These are phyloP conservation scores for Zoanthus solanderi DNA, from an alignment of 92 coral and sea anemone species.

Conservation along the genomic window DNA sequence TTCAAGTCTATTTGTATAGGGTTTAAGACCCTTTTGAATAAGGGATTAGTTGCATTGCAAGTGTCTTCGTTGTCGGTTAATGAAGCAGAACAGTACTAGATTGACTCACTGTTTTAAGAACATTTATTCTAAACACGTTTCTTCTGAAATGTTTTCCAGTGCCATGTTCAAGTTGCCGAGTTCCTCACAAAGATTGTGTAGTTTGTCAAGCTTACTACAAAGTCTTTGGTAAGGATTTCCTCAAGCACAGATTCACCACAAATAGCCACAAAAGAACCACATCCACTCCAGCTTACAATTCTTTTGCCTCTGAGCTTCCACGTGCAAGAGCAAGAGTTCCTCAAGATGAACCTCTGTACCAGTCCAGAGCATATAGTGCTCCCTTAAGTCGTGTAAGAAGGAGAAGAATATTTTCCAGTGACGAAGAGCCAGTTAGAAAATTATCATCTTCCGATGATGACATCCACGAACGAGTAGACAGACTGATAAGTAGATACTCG, in stretches of 20 bases:
- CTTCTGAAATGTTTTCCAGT: slow-evolving; percentile 49
- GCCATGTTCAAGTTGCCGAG: slow-evolving; percentile 90
- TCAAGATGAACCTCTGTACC: slow-evolving; percentile 80
- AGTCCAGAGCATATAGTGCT: slow-evolving; percentile 92
- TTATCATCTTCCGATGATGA: slow-evolving; percentile 71
- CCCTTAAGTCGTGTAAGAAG: slow-evolving; percentile 81
- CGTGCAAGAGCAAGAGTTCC: slow-evolving; percentile 72
- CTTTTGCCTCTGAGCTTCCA: slow-evolving; percentile 79
- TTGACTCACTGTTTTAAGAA: no score
- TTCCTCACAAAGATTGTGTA: slow-evolving; percentile 94
- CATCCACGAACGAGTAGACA: slow-evolving; percentile 83
- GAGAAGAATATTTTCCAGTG: slow-evolving; percentile 63
- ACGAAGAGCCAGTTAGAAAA: slow-evolving; percentile 61
- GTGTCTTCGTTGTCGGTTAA: no score
- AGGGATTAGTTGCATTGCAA: no score
- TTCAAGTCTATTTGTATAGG: no score
- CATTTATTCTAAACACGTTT: no score
- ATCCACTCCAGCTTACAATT: slow-evolving; percentile 79
- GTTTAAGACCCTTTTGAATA: no score
- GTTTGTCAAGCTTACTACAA: slow-evolving; percentile 97
- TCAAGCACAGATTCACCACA: slow-evolving; percentile 86
- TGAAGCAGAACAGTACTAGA: no score
- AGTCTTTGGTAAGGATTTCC: slow-evolving; percentile 92
- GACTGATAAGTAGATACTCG: slow-evolving; percentile 52
- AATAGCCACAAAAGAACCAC: slow-evolving; percentile 72